Evolutionary conservation across 2,888 invertebrate species (phyloP), one percentile per base, ranked within the genome.

Genomic region (Alloplasta piceator): DNA sequence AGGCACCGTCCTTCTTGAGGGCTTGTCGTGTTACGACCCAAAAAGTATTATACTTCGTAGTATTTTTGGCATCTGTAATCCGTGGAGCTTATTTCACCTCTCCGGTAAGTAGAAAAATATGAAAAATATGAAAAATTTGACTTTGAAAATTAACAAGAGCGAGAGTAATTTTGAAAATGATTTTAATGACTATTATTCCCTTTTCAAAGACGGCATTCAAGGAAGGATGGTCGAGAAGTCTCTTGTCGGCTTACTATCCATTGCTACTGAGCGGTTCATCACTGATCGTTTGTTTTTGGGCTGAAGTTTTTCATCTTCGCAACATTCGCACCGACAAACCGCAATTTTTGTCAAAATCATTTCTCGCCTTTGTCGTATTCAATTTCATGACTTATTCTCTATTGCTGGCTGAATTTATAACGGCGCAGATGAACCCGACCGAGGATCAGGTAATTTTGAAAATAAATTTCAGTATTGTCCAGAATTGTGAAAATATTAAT

Each of bases 231-330:
- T 96, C 98, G 7, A 95, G 96, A 80, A 97, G 97, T 90, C 94
- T 98, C 58, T 94, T 97, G 87, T 97, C 97, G 36, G 97, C 98
- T 0, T 98, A 97, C 93, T 98, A 98, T 92, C 98, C 98, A 0
- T 94, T 98, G 58, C 94, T 98, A 77, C 94, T 98, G 94, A 97
- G 97, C 7, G 97, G 98, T 68, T 96, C 97, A 0, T 98, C 98
- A 0, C 94, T 98, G 80, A 96, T 98, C 85, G 98, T 98, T 84
- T 98, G 98, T 92, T 97, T 98, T 92, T 98, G 98, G 98, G 98
- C 98, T 52, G 98, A 98, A 95, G 96, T 97, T 64, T 98, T 98
- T 93, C 98, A 98, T 91, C 93, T 98, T 72, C 95, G 96, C 83
- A 96, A 97, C 90, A 95, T 97, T 85, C 95, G 96, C 82, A 98